Evolutionary conservation across 1,140 invertebrate genomes (phyloP).

Genomic region (Caenorhabditis briggsae): DNA sequence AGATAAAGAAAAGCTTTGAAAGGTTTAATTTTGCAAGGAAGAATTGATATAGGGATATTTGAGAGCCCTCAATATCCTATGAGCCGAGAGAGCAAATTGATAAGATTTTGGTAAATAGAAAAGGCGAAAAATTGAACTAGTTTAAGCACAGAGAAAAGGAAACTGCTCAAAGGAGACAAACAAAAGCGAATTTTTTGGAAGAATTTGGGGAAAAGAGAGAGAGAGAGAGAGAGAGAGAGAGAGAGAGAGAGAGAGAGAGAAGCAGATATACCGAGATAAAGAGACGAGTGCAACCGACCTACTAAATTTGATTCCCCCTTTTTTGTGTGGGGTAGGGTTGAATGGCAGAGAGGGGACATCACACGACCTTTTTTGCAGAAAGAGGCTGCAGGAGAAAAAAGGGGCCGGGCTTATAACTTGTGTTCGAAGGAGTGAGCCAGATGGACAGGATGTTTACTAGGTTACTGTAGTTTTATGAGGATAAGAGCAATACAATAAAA

Average conservation of each 20-base stretch:
- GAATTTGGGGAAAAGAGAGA: not conserved
- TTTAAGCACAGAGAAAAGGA: not conserved
- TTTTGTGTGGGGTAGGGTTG: not conserved
- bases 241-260: not conserved
- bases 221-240: not conserved
- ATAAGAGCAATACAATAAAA: too few species aligned
- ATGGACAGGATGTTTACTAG: too few species aligned
- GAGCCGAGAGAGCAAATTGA: not conserved
- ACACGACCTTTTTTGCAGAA: not conserved
- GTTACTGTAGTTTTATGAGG: too few species aligned
- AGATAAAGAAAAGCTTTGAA: too few species aligned
- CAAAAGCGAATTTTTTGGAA: slow-evolving; percentile 19
- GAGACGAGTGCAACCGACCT: slow-evolving; percentile 16
- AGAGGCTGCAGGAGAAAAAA: not conserved
- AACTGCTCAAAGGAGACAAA: not conserved
- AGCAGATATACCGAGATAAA: too few species aligned
- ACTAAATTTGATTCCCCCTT: slow-evolving; percentile 35
- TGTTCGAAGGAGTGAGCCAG: too few species aligned
- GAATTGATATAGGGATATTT: not conserved
- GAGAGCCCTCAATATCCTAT: not conserved
- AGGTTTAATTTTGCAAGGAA: too few species aligned
- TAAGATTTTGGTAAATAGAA: not conserved
- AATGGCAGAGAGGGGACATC: too few species aligned
- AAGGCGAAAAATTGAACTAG: slow-evolving; percentile 9
- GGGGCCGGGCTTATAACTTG: too few species aligned